Base-by-base conservation (phyloP, 2,888 invertebrate genomes). In the Sinelater perroti region DNA sequence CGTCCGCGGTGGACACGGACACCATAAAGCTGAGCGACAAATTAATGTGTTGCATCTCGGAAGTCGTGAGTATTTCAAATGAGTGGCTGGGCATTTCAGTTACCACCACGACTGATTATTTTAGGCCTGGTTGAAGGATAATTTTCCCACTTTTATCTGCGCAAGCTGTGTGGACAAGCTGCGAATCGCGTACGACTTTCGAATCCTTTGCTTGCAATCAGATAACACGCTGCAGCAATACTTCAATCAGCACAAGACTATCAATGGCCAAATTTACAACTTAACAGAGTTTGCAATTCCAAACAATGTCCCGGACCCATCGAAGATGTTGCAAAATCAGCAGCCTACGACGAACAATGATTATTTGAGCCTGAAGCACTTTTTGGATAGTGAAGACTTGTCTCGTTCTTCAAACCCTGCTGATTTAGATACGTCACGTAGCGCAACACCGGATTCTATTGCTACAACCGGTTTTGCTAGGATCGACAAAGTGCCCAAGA, bases 21-120 rank as follows among this genome's bases (percentile, higher is more conserved):
- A 53, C 58, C 26, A 62, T 62, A 30, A 62, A 62, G 21, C 45
- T 62, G 45, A 47, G 59, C 47, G 62, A 62, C 36, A 62, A 62
- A 53, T 44, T 62, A 31, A 52, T 51, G 33, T 49, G 55, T 40
- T 62, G 62, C 31, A 51, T 62, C 36, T 52, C 58, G 14, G 62
- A 62, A 62, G 54, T 62, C 24, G 62, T 62, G 60, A 60, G 62
- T 54, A 33, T 30, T 13, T 11, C 10, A 44, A 24, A 38, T 2
- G 20, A 18, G 5, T 14, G 1, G 10, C 3, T 10, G 5, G 13
- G 13, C 6, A 11, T 10, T 30, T 5, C 2, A 4, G 10, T n/a
- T n/a, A n/a, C n/a, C n/a, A n/a, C n/a, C n/a, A 28, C 10, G 1
- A 7, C 1, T n/a, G 2, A 16, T 16, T n/a, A 17, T 56, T 60